Conservation (phyloP, 2,888 invertebrate genomes). For the Papilio demoleus region DNA sequence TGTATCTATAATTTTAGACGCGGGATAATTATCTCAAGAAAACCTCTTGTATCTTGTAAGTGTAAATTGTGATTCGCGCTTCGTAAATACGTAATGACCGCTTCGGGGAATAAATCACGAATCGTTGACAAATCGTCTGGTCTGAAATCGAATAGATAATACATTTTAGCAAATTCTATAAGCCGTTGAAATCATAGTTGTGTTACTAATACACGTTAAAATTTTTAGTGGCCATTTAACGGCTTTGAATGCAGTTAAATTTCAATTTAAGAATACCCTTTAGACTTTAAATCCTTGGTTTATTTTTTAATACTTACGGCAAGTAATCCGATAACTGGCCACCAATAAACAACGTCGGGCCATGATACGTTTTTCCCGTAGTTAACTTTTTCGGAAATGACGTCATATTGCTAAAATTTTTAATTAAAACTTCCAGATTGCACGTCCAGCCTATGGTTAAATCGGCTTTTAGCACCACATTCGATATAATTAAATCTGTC, state of each 20-base stretch:
- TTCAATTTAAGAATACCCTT: too few relatives aligned
- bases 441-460: conserved; percentile 86
- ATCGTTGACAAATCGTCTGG: conserved; percentile 85
- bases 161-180: too few relatives aligned
- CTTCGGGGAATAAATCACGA: conserved; percentile 69
- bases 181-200: too few relatives aligned
- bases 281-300: too few relatives aligned
- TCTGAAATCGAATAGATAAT: conserved; percentile 62
- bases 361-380: conserved; percentile 72
- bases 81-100: conserved; percentile 64
- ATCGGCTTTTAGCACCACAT: conserved; percentile 74
- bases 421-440: conserved; percentile 88
- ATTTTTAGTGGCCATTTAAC: too few relatives aligned
- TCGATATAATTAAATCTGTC: conserved; percentile 79
- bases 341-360: conserved; percentile 91
- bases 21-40: conserved; percentile 68
- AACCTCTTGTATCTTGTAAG: conserved; percentile 66
- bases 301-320: conserved; percentile 76
- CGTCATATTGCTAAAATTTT: conserved; percentile 85
- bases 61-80: conserved; percentile 66
- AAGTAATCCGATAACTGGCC: conserved; percentile 92
- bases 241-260: too few relatives aligned
- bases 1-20: conserved; percentile 59
- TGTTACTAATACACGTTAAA: too few relatives aligned
- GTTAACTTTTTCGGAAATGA: conserved; percentile 82